Conservation (phyloP, 1,140 invertebrate species). For the Pseudomyrmex dendroicus region DNA sequence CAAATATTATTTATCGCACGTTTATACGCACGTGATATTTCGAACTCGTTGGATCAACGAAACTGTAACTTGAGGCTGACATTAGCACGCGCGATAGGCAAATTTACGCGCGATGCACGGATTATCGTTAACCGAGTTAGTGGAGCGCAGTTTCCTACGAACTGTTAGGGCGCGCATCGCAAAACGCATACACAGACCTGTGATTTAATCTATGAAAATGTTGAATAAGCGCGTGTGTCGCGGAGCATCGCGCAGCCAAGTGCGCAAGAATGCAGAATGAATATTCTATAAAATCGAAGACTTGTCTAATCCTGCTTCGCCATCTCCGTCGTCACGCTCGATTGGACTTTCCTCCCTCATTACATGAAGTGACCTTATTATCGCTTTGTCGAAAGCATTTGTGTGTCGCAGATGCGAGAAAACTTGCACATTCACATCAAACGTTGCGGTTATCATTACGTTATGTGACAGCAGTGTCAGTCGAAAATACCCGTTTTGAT, state of each 20-base stretch:
- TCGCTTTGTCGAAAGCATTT: slow-evolving; percentile 69
- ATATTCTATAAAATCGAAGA: slow-evolving; percentile 57
- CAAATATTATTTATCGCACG: neutral
- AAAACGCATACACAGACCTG: neutral
- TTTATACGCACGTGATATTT: neutral
- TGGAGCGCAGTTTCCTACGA: slow-evolving; percentile 49
- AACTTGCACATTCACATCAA: neutral
- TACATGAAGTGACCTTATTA: slow-evolving; percentile 72
- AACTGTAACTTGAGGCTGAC: slow-evolving; percentile 20
- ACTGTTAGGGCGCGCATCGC: slow-evolving; percentile 23
- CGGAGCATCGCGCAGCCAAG: slow-evolving; percentile 12
- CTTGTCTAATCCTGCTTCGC: slow-evolving; percentile 34
- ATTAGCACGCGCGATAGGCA: slow-evolving; percentile 1
- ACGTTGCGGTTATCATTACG: neutral
- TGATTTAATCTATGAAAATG: slow-evolving; percentile 56
- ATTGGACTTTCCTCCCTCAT: slow-evolving; percentile 70
- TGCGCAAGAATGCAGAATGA: slow-evolving; percentile 17
- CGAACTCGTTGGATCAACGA: neutral
- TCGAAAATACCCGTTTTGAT: neutral
- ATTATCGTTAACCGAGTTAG: slow-evolving; percentile 48
- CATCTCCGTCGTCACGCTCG: slow-evolving; percentile 64
- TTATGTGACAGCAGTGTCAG: neutral
- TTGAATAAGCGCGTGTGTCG: slow-evolving; percentile 56
- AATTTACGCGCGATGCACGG: slow-evolving; percentile 25
- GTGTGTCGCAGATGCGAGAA: neutral